phyloP scores from a whole-genome alignment of 1,140 invertebrate species.

The Arctopsyche grandis region DNA sequence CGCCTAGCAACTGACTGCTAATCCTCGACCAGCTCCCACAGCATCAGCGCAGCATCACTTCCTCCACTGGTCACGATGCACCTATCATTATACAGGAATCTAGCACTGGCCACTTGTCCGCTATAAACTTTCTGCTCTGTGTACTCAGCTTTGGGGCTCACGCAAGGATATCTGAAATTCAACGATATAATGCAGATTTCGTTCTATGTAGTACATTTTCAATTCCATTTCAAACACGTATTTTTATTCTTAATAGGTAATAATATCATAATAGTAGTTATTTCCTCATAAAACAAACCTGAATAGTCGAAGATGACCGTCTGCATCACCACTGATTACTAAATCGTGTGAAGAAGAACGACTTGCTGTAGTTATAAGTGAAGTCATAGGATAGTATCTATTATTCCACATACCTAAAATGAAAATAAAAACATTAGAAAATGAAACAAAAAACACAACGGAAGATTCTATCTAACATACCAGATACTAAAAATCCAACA shows the following conservation, averaged over 20 bases:
- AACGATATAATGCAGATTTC: too few species aligned
- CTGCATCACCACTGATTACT: slow-evolving; percentile 87
- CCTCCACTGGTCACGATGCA: slow-evolving; percentile 89
- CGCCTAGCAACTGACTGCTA: slow-evolving; percentile 64
- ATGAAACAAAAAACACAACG: background rate
- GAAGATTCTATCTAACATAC: slow-evolving; percentile 63
- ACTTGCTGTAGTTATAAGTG: slow-evolving; percentile 80
- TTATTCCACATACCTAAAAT: slow-evolving; percentile 87
- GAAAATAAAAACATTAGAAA: slow-evolving; percentile 14
- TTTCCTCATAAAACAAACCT: too few species aligned
- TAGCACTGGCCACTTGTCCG: slow-evolving; percentile 81
- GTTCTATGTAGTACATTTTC: too few species aligned
- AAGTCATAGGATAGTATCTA: slow-evolving; percentile 84
- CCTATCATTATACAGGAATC: slow-evolving; percentile 87
- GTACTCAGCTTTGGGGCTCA: slow-evolving; percentile 85
- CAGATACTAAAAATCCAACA: slow-evolving; percentile 85
- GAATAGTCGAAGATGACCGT: slow-evolving; percentile 90
- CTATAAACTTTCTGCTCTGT: slow-evolving; percentile 91
- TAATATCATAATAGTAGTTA: too few species aligned
- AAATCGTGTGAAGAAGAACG: slow-evolving; percentile 85
- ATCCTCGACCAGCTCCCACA: slow-evolving; percentile 89
- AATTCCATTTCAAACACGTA: too few species aligned
- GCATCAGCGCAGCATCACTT: slow-evolving; percentile 91
- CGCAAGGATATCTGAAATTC: slow-evolving; percentile 77
- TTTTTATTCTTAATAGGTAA: too few species aligned